Evolutionary conservation across 2,888 invertebrate genomes (phyloP).

Genomic region (Candidula unifasciata): DNA sequence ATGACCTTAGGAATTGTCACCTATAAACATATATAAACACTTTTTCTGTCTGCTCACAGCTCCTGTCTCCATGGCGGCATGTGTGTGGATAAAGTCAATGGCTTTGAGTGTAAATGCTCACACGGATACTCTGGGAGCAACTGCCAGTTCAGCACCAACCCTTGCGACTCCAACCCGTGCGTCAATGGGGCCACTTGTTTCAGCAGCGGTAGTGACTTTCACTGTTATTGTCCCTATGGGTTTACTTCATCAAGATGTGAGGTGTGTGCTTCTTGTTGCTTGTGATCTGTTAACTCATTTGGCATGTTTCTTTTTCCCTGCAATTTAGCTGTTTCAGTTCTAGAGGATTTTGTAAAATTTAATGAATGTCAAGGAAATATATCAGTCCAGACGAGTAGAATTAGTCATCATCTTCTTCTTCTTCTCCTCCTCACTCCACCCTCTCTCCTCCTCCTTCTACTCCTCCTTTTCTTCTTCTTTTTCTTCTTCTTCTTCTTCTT

Average conservation of each 20-base stretch:
- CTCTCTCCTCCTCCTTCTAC: too few relatives aligned
- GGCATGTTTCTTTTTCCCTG: too few relatives aligned
- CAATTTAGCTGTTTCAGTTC: too few relatives aligned
- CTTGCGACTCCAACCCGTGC: constrained; percentile 87
- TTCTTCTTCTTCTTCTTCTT: too few relatives aligned
- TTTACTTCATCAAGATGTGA: constrained; percentile 74
- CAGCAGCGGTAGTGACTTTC: constrained; percentile 61
- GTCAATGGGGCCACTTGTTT: constrained; percentile 74
- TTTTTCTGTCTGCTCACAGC: constrained; percentile 58
- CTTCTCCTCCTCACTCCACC: too few relatives aligned
- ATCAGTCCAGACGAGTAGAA: too few relatives aligned
- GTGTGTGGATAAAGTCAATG: constrained; percentile 73
- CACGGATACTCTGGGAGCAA: constrained; percentile 87
- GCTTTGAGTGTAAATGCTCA: constrained; percentile 72
- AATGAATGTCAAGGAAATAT: too few relatives aligned
- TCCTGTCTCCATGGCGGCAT: constrained; percentile 75
- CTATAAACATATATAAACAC: too few relatives aligned
- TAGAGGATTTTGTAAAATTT: too few relatives aligned
- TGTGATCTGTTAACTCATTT: background rate
- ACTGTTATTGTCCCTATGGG: constrained; percentile 73
- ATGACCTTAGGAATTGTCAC: too few relatives aligned
- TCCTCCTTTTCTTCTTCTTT: too few relatives aligned
- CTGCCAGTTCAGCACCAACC: constrained; percentile 94
- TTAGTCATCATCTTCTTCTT: too few relatives aligned
- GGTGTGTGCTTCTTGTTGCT: constrained; percentile 56